A percentile compares a stretch with the other conserved stretches of the same genome.
Evolutionary conservation across 2,888 invertebrate genomes (phyloP).

Genomic region (Gortyna flavago): DNA sequence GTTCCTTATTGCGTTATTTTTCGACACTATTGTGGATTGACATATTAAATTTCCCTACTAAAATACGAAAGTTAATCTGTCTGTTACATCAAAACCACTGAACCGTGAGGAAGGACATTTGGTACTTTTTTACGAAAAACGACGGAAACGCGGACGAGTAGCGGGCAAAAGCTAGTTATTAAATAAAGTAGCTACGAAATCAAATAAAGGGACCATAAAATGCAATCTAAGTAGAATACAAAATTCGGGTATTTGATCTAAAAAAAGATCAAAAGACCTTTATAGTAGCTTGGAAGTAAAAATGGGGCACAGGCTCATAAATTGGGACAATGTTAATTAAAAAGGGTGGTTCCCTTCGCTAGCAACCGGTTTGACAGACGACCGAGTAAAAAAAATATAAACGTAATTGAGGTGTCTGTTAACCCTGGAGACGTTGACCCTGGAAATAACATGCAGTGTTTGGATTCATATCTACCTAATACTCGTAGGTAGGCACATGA

Average conservation of each 20-base stretch:
- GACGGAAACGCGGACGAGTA: no score
- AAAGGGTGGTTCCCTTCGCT: constrained; percentile 61
- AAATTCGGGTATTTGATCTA: neutral
- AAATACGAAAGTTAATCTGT: no score
- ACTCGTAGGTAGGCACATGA: neutral
- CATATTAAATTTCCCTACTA: no score
- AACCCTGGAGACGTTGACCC: constrained; percentile 21
- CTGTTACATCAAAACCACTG: no score
- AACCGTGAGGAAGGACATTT: no score
- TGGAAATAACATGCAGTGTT: constrained; percentile 9
- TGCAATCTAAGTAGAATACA: constrained; percentile 22
- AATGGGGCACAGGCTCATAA: constrained; percentile 56
- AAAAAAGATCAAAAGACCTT: constrained; percentile 38
- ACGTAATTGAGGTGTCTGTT: constrained; percentile 50
- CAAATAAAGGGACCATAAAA: constrained; percentile 14
- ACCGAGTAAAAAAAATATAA: constrained; percentile 19
- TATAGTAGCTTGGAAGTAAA: constrained; percentile 35
- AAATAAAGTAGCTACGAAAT: constrained; percentile 23
- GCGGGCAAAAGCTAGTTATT: no score
- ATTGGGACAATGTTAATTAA: constrained; percentile 64
- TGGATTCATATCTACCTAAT: neutral
- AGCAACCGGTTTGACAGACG: constrained; percentile 46
- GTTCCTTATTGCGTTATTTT: no score
- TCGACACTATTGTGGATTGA: no score
- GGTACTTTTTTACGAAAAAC: no score